Evolutionary conservation across 2,797 vertebrate species (phyloP), one percentile per base, ranked within the genome.

Genomic region (Danio albolineatus): DNA sequence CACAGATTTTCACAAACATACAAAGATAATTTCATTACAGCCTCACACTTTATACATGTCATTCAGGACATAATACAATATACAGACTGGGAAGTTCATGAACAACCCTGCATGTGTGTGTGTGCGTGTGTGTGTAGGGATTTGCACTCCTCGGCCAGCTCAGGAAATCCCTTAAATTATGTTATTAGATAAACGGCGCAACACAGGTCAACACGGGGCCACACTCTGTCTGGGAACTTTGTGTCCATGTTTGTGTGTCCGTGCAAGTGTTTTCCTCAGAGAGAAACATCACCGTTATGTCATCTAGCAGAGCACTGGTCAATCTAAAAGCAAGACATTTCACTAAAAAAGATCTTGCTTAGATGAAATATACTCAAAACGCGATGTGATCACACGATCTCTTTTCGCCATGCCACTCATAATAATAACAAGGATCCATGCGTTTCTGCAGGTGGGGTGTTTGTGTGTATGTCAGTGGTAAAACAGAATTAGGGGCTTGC

Each of bases 401-500:
- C 7, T 44, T 54, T 53, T 61, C 14, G 16, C 28, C 19, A 61
- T 12, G n/a, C 38, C 13, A 44, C 72, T 39, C 43, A 46, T 28
- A 28, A 28, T 28, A 28, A 17, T 12, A 38, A 57, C 7, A 28
- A 28, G 16, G 14, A 53, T 48, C 19, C n/a, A 43, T 59, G 38
- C 17, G 5, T 48, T 38, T 44, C 46, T 8, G 48, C 66, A 56
- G n/a, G 59, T 71, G 49, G 49, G 67, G 60, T 53, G 6, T 39
- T 19, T 69, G 73, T 78, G 76, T 82, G 46, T 80, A 56, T 80
- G 56, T 78, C 79, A 83, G 84, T 85, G 87, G 86, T 89, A 86
- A 88, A 91, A 87, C 87, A 90, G 90, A 90, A 92, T 92, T 93
- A 92, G 89, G 88, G 90, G 85, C 86, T 90, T 84, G 85, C 75